Conservation (phyloP, 2,888 invertebrate species). For the Dascillus cervinus region DNA sequence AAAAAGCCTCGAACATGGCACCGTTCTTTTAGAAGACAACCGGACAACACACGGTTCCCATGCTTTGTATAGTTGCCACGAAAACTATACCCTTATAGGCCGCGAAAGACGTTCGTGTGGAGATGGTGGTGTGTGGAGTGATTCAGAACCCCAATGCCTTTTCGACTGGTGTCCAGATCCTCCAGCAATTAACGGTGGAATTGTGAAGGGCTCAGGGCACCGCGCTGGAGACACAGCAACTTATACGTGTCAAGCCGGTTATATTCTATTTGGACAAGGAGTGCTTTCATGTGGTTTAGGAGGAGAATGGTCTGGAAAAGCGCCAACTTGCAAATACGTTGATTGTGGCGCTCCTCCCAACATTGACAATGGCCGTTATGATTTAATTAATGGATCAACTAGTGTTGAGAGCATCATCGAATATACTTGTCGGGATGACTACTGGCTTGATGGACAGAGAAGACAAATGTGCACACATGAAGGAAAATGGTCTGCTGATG, state of each 20-base stretch:
- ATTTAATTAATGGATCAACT: constrained; percentile 69
- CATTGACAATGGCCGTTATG: constrained; percentile 67
- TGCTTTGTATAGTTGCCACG: constrained; percentile 69
- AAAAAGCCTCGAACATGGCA: constrained; percentile 63
- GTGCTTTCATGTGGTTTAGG: constrained; percentile 80
- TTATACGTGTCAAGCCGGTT: constrained; percentile 76
- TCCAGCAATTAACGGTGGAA: constrained; percentile 67
- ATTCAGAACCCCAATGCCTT: constrained; percentile 70
- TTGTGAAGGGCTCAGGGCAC: constrained; percentile 62
- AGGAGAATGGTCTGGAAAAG: constrained; percentile 74
- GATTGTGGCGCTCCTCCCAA: constrained; percentile 79
- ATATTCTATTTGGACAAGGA: constrained; percentile 73
- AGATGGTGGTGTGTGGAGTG: constrained; percentile 69
- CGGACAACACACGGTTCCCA: constrained; percentile 74
- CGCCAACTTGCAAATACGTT: constrained; percentile 78
- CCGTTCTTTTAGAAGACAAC: constrained; percentile 56
- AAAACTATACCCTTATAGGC: constrained; percentile 80
- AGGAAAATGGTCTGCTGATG: constrained; percentile 80
- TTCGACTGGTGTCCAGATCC: constrained; percentile 87
- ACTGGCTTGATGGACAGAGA: constrained; percentile 70
- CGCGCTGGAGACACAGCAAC: constrained; percentile 74
- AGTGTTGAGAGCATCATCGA: constrained; percentile 72
- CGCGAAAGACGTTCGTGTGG: constrained; percentile 63
- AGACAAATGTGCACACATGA: constrained; percentile 69
- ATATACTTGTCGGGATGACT: constrained; percentile 74